phyloP scores from a whole-genome alignment of 2,113 vertebrate genomes.

The Rattus rattus region DNA sequence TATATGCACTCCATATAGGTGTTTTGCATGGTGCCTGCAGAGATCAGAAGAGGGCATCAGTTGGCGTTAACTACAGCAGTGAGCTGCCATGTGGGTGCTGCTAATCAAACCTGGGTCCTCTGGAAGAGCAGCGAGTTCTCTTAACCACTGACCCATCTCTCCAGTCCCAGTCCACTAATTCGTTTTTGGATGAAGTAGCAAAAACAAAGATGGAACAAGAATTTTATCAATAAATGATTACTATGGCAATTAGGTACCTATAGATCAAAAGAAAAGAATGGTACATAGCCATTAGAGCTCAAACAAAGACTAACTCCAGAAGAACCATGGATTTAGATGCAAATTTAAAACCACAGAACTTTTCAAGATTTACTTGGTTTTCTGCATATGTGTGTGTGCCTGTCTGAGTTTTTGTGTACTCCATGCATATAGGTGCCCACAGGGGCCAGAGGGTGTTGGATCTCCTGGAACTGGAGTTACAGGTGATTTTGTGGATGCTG shows the following conservation, averaged over 20 bases:
- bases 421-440: neutral
- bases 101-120: neutral
- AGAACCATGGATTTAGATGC: neutral
- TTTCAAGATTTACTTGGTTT: neutral
- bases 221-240: neutral
- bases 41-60: neutral
- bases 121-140: neutral
- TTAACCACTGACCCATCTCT: neutral
- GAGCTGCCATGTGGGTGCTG: neutral
- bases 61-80: neutral
- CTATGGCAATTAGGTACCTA: neutral
- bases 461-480: neutral
- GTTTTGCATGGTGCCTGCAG: neutral
- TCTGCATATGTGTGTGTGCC: neutral
- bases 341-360: constrained; percentile 8
- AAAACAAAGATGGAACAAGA: neutral
- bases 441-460: neutral
- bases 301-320: constrained; percentile 53
- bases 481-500: neutral
- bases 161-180: neutral
- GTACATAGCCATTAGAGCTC: neutral
- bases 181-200: constrained; percentile 28
- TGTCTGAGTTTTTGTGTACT: neutral
- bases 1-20: neutral
- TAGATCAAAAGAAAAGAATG: neutral